phyloP scores from a whole-genome alignment of 53 echinoderm and acorn worm genomes.

The Echinometra lucunter region DNA sequence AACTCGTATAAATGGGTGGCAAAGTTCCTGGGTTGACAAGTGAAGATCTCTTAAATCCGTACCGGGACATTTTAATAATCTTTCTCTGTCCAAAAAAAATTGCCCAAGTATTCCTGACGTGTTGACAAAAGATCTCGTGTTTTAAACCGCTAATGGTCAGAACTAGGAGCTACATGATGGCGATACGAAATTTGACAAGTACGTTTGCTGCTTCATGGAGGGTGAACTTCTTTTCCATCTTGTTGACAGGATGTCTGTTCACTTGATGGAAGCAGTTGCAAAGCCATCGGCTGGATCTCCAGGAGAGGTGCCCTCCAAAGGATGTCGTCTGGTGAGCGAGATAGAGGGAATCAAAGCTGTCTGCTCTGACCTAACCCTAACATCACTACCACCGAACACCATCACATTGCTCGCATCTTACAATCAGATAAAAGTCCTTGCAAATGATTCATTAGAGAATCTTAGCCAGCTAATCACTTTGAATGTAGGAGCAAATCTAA shows the following conservation, averaged over 20 bases:
- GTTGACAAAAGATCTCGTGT: neutral
- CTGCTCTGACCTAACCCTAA: conserved; percentile 11
- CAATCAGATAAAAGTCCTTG: neutral
- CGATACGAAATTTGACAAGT: neutral
- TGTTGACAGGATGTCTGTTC: neutral
- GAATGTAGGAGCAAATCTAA: neutral
- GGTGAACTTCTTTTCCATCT: neutral
- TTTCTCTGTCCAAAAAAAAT: no score
- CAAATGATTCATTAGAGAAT: conserved; percentile 19
- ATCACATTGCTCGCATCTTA: neutral
- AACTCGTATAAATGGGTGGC: no score
- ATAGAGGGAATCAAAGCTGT: neutral
- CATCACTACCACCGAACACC: neutral
- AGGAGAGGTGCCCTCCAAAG: neutral
- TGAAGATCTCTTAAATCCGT: no score
- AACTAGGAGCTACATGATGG: neutral
- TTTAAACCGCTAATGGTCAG: neutral
- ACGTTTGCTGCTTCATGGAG: neutral
- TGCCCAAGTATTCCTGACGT: neutral
- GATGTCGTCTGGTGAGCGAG: neutral
- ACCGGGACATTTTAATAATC: no score
- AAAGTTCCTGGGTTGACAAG: no score
- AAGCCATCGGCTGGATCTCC: neutral
- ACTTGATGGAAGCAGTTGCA: neutral
- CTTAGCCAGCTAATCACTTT: neutral